phyloP scores from a whole-genome alignment of 2,888 invertebrate species.

The Linnaemya tessellans region DNA sequence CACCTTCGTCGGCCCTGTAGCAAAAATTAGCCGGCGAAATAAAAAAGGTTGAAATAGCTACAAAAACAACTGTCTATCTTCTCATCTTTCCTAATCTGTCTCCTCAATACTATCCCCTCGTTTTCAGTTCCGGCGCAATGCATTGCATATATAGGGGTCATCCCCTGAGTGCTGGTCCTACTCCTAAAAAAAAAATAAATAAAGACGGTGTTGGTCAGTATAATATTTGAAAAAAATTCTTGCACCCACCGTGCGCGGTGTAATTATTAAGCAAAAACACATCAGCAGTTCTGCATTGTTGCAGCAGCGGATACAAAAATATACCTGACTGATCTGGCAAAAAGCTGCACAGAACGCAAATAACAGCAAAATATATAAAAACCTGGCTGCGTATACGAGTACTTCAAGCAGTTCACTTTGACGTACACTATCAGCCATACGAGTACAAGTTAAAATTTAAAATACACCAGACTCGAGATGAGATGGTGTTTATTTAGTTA shows the following conservation, averaged over 20 bases:
- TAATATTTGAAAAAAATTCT: not conserved
- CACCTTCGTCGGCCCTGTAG: too few relatives aligned
- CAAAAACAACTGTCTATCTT: too few relatives aligned
- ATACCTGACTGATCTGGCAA: conserved; percentile 38
- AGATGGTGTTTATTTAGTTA: conserved; percentile 68
- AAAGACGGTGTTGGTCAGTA: not conserved
- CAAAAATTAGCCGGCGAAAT: too few relatives aligned
- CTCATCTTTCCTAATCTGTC: too few relatives aligned
- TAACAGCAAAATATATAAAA: conserved; percentile 11
- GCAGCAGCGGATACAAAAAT: conserved; percentile 37
- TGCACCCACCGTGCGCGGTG: conserved; percentile 27
- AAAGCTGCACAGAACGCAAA: conserved; percentile 12
- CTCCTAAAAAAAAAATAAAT: too few relatives aligned
- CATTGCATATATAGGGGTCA: too few relatives aligned
- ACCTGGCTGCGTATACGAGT: conserved; percentile 15
- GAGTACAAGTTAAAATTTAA: conserved; percentile 20
- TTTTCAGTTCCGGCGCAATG: too few relatives aligned
- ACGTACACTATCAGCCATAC: conserved; percentile 37
- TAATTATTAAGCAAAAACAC: conserved; percentile 26
- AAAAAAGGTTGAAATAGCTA: too few relatives aligned
- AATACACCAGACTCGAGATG: conserved; percentile 1
- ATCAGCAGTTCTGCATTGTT: conserved; percentile 46
- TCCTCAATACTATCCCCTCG: too few relatives aligned
- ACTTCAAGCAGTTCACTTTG: too few relatives aligned
- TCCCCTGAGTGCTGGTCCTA: too few relatives aligned